phyloP scores from a whole-genome alignment of 2,113 vertebrate species.

The Pollachius pollachius region DNA sequence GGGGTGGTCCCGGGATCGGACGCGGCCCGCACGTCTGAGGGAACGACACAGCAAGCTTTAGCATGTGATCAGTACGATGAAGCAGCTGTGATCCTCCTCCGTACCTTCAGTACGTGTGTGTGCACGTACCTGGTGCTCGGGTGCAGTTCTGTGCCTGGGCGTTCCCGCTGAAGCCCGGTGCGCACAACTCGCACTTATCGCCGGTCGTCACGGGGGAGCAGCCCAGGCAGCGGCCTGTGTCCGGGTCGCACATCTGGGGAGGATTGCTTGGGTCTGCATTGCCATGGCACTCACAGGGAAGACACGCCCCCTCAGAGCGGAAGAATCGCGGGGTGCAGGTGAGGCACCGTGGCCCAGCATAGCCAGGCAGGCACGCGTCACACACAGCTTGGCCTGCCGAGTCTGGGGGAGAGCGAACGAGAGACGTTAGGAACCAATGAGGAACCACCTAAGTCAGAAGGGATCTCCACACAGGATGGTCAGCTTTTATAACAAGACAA shows the following conservation, averaged over 20 bases:
- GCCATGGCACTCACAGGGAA: conserved; percentile 81
- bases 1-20: too few relatives aligned
- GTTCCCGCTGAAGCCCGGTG: conserved; percentile 76
- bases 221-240: conserved; percentile 81
- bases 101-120: too few relatives aligned
- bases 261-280: conserved; percentile 77
- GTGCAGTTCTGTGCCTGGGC: conserved; percentile 79
- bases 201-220: conserved; percentile 85
- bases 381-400: conserved; percentile 67
- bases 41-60: too few relatives aligned
- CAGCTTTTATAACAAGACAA: too few relatives aligned
- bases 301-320: conserved; percentile 78
- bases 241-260: conserved; percentile 75
- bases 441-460: too few relatives aligned
- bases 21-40: too few relatives aligned
- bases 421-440: too few relatives aligned
- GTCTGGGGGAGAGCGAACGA: conserved; percentile 58
- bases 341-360: conserved; percentile 78
- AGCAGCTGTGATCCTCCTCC: too few relatives aligned
- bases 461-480: too few relatives aligned
- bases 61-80: too few relatives aligned
- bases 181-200: conserved; percentile 79
- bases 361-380: conserved; percentile 77
- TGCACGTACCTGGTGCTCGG: conserved; percentile 17
- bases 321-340: conserved; percentile 81